A percentile compares a stretch with the other conserved stretches of the same genome.
Evolutionary conservation across 2,888 invertebrate genomes (phyloP).

Genomic region (Campoplex nolae): DNA sequence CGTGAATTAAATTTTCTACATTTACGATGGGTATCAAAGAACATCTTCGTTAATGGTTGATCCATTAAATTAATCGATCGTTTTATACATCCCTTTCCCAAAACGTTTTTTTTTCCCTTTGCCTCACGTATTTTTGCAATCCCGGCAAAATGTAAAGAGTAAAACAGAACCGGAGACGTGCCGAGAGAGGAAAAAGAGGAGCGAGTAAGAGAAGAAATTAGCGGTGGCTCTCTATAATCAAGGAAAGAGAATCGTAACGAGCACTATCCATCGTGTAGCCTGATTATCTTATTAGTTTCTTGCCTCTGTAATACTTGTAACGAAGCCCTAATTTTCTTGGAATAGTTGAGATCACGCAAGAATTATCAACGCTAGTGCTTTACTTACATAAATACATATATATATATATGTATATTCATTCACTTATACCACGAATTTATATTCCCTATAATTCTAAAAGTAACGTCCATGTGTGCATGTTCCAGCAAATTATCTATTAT

Average conservation of each 20-base stretch:
- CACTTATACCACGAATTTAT: background rate
- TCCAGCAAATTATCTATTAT: conserved; percentile 34
- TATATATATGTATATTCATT: background rate
- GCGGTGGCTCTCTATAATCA: conserved; percentile 54
- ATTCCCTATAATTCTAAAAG: conserved; percentile 1
- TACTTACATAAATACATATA: background rate
- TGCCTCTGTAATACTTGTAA: conserved; percentile 56
- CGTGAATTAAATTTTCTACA: background rate
- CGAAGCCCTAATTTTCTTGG: conserved; percentile 53
- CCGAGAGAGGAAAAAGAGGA: conserved; percentile 17
- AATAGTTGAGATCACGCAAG: conserved; percentile 38
- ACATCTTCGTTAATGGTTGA: background rate
- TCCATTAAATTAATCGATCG: conserved; percentile 20
- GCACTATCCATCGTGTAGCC: conserved; percentile 21
- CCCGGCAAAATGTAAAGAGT: background rate
- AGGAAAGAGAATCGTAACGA: conserved; percentile 47
- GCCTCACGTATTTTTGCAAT: background rate
- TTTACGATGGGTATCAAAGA: background rate
- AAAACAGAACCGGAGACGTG: conserved; percentile 20
- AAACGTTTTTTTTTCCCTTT: background rate
- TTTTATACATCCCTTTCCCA: background rate
- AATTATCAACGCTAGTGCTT: background rate
- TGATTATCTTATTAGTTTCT: conserved; percentile 63
- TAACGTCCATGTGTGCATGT: conserved; percentile 43
- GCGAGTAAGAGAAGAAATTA: conserved; percentile 16